Conservation (phyloP, 2,888 invertebrate species). For the Polydrusus pterygomalis region DNA sequence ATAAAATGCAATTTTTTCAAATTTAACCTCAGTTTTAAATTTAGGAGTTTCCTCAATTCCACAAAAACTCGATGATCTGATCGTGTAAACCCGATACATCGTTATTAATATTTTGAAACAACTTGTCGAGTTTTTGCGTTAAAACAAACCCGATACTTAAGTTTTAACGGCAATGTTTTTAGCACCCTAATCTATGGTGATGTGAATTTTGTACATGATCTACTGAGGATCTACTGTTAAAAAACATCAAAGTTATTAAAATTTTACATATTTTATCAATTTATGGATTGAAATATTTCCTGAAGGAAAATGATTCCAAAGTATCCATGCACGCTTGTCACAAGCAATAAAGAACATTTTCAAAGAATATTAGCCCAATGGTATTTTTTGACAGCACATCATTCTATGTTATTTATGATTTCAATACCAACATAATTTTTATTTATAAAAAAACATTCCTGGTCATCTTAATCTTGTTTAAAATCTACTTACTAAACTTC, state of each 20-base stretch:
- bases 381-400: not conserved
- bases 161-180: not conserved
- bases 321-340: too few relatives aligned
- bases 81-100: not conserved
- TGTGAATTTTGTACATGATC: conserved; percentile 21
- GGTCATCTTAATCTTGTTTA: conserved; percentile 44
- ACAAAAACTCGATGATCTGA: not conserved
- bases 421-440: conserved; percentile 15
- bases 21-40: not conserved
- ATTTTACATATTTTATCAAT: too few relatives aligned
- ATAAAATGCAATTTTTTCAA: not conserved
- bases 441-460: conserved; percentile 43
- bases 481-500: conserved; percentile 50
- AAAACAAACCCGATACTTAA: not conserved
- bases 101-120: not conserved
- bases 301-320: too few relatives aligned
- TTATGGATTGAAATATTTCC: too few relatives aligned
- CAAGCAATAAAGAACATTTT: too few relatives aligned
- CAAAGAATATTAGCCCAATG: too few relatives aligned
- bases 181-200: conserved; percentile 12
- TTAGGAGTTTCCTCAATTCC: too few relatives aligned
- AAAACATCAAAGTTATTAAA: not conserved
- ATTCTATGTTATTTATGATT: conserved; percentile 6
- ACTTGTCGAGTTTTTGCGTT: not conserved
- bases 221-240: not conserved